A percentile compares a stretch with the other conserved stretches of the same genome.
Conservation (phyloP, 2,113 vertebrate species). For the Willisornis vidua region DNA sequence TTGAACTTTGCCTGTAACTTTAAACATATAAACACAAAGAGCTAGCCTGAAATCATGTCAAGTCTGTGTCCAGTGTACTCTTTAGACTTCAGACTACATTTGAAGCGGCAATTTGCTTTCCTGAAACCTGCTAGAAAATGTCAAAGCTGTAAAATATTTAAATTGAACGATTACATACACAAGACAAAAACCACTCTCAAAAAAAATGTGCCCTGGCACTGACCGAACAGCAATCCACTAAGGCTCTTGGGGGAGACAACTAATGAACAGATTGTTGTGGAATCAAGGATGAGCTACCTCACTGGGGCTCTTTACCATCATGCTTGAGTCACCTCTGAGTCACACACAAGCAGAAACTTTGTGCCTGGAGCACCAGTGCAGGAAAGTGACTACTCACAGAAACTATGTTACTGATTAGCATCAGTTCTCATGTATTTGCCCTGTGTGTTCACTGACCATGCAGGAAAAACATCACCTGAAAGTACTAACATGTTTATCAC, state of each 20-base stretch:
- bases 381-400: background rate
- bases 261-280: background rate
- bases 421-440: background rate
- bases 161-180: background rate
- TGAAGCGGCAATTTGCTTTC: background rate
- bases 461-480: background rate
- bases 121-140: background rate
- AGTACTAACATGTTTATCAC: accelerated
- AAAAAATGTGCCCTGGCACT: background rate
- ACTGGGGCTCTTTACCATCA: background rate
- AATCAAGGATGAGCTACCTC: background rate
- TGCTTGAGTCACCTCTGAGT: background rate
- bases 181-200: background rate
- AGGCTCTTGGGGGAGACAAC: background rate
- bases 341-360: background rate
- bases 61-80: background rate
- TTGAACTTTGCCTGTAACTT: background rate
- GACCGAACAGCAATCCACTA: background rate
- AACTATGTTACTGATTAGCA: background rate
- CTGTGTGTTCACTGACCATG: accelerated
- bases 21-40: background rate
- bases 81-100: background rate
- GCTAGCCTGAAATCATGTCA: background rate
- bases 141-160: background rate
- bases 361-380: background rate